Evolutionary conservation across 1,140 invertebrate species (phyloP), one percentile per base, ranked within the genome.

Genomic region (Tetranychus cinnabarinus): DNA sequence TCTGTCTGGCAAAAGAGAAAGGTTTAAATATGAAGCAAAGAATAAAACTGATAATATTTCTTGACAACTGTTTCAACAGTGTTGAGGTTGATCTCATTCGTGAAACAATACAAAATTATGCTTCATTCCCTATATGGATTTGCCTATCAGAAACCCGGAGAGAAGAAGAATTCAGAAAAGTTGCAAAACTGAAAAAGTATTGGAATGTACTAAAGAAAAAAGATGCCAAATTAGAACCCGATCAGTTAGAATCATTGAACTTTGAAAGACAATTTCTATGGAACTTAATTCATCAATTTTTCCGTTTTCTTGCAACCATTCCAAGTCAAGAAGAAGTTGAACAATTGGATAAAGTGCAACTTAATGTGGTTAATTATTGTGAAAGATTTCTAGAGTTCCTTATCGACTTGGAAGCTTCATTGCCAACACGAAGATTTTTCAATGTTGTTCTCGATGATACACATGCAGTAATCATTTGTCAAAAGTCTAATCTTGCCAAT

Each of bases 1-100:
- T 81, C 0, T 79, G 80, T 60, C 72, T 93, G 1, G 74, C 76
- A 61, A 78, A 85, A 39, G 67, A 73, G 45, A 66, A 70, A 65
- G 45, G 35, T 54, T 36, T 67, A 33, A 63, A 57, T 7, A n/a
- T 70, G 23, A 78, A 79, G 50, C 90, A 97, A 72, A 85, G 92
- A 69, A 90, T 85, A 0, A 80, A 83, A 0, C 68, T 97, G 42
- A 75, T 97, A 4, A 78, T 93, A 12, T 96, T 97, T 71, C 73
- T 98, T 0, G 92, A 91, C 71, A 89, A 97, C 71, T 90, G 89
- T 70, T 95, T 97, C 65, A 96, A 93, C 68, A 95, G 88, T 66
- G 68, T 81, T 55, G 68, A 69, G 60, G 83, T 95, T 34, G 84
- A 85, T 65, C 70, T 98, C 8, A 88, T 97, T 54, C 73, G 93